phyloP scores from a whole-genome alignment of 2,888 invertebrate species.

The Archips crataeganus region DNA sequence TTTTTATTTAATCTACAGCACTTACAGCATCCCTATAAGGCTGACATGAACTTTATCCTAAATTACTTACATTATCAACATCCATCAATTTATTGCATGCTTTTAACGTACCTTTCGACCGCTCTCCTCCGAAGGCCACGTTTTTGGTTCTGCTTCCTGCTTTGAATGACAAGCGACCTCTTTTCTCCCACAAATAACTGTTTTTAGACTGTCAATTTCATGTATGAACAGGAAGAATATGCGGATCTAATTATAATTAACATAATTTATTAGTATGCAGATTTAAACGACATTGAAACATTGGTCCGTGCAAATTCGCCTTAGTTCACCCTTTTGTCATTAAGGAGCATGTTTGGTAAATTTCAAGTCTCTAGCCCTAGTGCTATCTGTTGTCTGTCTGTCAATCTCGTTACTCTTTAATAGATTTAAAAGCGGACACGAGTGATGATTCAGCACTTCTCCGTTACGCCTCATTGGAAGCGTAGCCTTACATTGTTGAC shows the following conservation, averaged over 20 bases:
- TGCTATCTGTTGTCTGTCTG: no score
- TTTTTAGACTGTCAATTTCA: neutral
- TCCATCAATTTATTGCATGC: slow-evolving; percentile 13
- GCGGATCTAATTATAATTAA: neutral
- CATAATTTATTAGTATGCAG: neutral
- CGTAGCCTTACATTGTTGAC: no score
- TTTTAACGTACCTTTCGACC: slow-evolving; percentile 10
- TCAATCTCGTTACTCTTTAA: no score
- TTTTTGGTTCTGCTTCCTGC: slow-evolving; percentile 19
- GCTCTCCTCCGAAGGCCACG: slow-evolving; percentile 7
- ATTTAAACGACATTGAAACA: neutral
- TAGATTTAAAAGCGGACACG: no score
- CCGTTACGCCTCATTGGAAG: no score
- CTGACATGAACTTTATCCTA: slow-evolving; percentile 1
- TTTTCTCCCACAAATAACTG: slow-evolving; percentile 13
- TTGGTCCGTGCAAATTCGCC: neutral
- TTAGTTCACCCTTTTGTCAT: no score
- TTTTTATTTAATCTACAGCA: no score
- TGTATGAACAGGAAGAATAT: neutral
- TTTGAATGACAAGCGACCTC: slow-evolving; percentile 19
- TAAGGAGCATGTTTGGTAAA: no score
- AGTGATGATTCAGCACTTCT: no score
- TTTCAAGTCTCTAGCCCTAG: no score
- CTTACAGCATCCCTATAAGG: no score
- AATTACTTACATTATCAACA: neutral